Conservation (phyloP, 2,113 vertebrate species). For the Lontra canadensis region DNA sequence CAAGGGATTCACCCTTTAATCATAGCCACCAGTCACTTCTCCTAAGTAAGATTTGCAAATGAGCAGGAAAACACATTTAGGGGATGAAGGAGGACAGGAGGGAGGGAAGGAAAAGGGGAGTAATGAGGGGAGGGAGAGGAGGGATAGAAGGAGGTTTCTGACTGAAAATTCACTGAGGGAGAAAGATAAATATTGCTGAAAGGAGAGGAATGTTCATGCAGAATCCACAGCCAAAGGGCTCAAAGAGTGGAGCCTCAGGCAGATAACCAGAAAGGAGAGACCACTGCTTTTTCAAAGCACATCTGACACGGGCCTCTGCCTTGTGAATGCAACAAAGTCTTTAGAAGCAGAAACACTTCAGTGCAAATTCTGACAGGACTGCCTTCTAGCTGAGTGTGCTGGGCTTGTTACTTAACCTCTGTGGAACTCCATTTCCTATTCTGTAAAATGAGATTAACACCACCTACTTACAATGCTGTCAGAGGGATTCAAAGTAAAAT, state of each 20-base stretch:
- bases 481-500: neutral
- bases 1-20: conserved; percentile 59
- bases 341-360: neutral
- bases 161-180: neutral
- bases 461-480: neutral
- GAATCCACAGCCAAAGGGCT: neutral
- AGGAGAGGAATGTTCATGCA: neutral
- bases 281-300: neutral
- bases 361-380: neutral
- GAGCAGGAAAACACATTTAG: conserved; percentile 63
- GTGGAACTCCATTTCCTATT: neutral
- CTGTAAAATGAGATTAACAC: neutral
- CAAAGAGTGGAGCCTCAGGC: neutral
- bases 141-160: neutral
- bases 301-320: neutral
- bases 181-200: neutral
- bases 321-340: neutral
- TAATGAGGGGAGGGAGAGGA: neutral
- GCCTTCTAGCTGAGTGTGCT: neutral
- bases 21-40: neutral
- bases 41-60: conserved; percentile 34
- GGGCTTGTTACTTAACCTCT: neutral
- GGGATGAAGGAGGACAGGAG: conserved; percentile 1
- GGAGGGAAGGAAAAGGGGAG: neutral
- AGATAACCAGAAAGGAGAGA: neutral